Evolutionary conservation across 2,113 vertebrate genomes (phyloP), one percentile per base, ranked within the genome.

Genomic region (Electrona antarctica): DNA sequence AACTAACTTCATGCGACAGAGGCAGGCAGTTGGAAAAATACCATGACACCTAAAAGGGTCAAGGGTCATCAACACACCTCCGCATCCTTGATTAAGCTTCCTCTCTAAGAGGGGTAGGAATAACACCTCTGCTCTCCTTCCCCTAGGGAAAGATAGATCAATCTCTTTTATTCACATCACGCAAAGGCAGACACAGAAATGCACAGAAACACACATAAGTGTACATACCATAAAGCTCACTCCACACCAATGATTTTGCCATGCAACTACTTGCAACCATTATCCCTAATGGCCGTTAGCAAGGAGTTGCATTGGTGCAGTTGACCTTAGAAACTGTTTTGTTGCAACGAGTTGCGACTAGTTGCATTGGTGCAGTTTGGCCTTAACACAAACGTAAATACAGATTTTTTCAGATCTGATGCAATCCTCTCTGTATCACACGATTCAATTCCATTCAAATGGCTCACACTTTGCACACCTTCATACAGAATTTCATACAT

Each of bases 51-150:
- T 52, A 7, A 45, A 49, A 41, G 59, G 62, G 80, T 83, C 75
- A 85, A 28, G 86, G 86, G 86, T 79, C 86, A 73, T 6, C 57
- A 52, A 52, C 82, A 82, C 87, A 84, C 83, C 87, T 85, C 82
- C 67, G 60, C 48, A 63, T 71, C 33, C 52, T 70, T 80, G 81
- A 88, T 85, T 74, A 81, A 50, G 77, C 83, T 79, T 83, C 79
- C 82, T 85, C 72, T 83, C 74, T 77, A 63, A 68, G 71, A 11
- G 29, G 51, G 5, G 63, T 45, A 62, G 29, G 54, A 57, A 61
- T 60, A 76, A 67, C 56, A 74, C 77, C 58, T 72, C 58, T 62
- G 70, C 54, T 61, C 15, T 21, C 55, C 66, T 74, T 49, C 67
- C 55, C 65, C 29, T 1, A 57, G 51, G 56, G 60, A 67, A 15